Evolutionary conservation across 2,113 vertebrate species (phyloP), one percentile per base, ranked within the genome.

Genomic region (Alectura lathami): DNA sequence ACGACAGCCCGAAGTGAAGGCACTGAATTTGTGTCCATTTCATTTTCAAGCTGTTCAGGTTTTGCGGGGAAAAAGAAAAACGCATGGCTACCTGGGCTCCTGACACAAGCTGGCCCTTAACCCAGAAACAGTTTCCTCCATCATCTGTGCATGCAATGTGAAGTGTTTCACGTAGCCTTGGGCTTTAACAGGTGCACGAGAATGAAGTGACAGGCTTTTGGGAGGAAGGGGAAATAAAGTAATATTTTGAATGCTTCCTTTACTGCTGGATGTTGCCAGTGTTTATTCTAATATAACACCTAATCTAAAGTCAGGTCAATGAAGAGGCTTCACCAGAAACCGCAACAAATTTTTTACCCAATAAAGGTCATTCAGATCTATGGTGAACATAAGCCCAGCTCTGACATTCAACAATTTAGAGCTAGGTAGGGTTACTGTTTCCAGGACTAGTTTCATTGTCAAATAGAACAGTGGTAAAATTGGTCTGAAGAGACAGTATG

Each of bases 271-370:
- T 81, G 81, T 38, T 27, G 30, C 50, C 79, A 91, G 29, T 76
- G 73, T 83, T 95, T 92, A 81, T 67, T 95, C 40, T 88, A 90
- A 93, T 0, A 0, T 74, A 80, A 54, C 53, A 62, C 69, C 76
- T 91, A 86, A 91, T 66, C 57, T 92, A 83, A 96, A 95, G 69
- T 89, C 70, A 73, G 40, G 62, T 86, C 89, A 84, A 94, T 53
- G 76, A 72, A 82, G 91, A 87, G 54, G 57, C 63, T 96, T 88
- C 89, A 79, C 75, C 50, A 76, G 66, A 96, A 91, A 75, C 91
- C 83, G 91, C 76, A 95, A 91, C 81, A 89, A 91, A 82, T 76
- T 79, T 48, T 95, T 97, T 94, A 93, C 78, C 96, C 81, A 67
- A 54, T 83, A 96, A 95, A 96, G 95, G 89, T 96, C 86, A 96